These are phyloP conservation scores for Ophraella communa DNA, from an alignment of 2,888 invertebrate species.

Conservation along the genomic window DNA sequence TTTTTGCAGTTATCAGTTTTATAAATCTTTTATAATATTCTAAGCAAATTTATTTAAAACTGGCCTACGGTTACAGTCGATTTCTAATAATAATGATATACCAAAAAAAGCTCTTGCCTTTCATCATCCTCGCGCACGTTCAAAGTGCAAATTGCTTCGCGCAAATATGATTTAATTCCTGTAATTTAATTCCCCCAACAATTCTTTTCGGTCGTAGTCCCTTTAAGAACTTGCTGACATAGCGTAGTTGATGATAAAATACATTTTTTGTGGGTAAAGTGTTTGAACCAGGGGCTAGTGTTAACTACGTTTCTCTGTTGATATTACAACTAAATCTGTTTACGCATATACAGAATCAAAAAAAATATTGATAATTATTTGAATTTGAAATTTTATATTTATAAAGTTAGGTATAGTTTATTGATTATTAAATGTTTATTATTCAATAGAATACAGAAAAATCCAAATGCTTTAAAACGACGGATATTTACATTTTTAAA, in stretches of 20 bases:
- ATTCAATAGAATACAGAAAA: too few relatives aligned
- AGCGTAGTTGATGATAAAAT: slow-evolving; percentile 11
- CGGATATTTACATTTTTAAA: too few relatives aligned
- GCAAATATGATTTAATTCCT: slow-evolving; percentile 23
- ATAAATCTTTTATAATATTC: too few relatives aligned
- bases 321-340: neutral
- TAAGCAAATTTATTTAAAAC: too few relatives aligned
- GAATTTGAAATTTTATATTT: too few relatives aligned
- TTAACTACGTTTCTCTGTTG: neutral
- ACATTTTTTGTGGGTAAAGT: neutral
- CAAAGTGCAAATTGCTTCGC: slow-evolving; percentile 23
- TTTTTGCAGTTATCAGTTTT: too few relatives aligned
- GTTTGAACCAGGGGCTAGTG: neutral
- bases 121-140: neutral
- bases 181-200: slow-evolving; percentile 14
- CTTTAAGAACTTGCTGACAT: slow-evolving; percentile 15
- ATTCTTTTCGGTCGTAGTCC: slow-evolving; percentile 12
- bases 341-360: neutral
- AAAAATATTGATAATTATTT: too few relatives aligned
- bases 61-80: neutral
- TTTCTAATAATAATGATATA: slow-evolving; percentile 6
- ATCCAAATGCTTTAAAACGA: too few relatives aligned
- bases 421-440: too few relatives aligned
- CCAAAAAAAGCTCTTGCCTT: neutral
- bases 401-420: too few relatives aligned